Evolutionary conservation across 2,113 vertebrate species (phyloP).

Genomic region (Caretta caretta): DNA sequence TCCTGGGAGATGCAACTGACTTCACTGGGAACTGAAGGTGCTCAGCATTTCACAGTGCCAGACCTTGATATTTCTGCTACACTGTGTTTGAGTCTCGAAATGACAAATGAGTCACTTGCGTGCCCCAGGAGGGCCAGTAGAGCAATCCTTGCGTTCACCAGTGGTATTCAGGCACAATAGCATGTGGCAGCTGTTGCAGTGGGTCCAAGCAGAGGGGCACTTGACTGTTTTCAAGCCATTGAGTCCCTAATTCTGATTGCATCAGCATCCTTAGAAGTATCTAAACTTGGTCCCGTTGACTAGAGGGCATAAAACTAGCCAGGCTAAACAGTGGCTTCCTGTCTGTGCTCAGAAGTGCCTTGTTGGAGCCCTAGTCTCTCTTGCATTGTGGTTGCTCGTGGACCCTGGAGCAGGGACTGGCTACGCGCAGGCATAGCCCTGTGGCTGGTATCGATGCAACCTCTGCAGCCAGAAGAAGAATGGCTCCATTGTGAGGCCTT

Average conservation of each 20-base stretch:
- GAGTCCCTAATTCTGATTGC: neutral
- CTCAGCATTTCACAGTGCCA: neutral
- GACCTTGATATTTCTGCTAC: neutral
- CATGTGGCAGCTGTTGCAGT: neutral
- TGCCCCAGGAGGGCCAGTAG: neutral
- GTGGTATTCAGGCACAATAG: too few relatives aligned
- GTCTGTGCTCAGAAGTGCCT: neutral
- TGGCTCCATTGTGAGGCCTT: neutral
- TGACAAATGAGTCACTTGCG: neutral
- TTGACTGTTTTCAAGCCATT: neutral
- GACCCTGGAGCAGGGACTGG: neutral
- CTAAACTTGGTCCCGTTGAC: neutral
- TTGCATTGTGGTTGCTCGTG: neutral
- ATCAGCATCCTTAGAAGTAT: neutral
- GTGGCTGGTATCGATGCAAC: neutral
- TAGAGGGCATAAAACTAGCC: neutral
- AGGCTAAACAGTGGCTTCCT: neutral
- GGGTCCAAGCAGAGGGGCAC: neutral
- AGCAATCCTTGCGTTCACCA: neutral
- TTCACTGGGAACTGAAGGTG: neutral
- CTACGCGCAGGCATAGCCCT: neutral
- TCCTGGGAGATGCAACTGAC: neutral
- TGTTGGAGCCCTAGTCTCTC: neutral
- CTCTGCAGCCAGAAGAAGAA: neutral
- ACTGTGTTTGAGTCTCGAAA: neutral